These are phyloP conservation scores for Drosophila jambulina DNA, from an alignment of 1,140 invertebrate genomes.

Conservation along the genomic window DNA sequence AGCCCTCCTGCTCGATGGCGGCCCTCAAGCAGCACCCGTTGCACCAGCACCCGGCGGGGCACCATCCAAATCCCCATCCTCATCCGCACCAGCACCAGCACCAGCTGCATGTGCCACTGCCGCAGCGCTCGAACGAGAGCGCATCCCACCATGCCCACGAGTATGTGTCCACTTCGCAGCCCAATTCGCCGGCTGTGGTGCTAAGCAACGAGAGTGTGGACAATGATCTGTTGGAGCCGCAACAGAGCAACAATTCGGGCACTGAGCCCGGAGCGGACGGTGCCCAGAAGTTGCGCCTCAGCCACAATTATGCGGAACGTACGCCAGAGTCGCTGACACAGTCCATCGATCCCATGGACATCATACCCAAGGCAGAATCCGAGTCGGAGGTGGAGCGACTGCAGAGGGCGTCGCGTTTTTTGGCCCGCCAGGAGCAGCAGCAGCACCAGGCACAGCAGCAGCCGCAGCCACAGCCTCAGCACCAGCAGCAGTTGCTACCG, in stretches of 20 bases:
- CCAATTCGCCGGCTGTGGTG: slow-evolving; percentile 58
- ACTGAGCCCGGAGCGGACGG: slow-evolving; percentile 57
- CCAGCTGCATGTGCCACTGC: slow-evolving; percentile 62
- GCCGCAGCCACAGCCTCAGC: slow-evolving; percentile 49
- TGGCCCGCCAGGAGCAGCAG: slow-evolving; percentile 65
- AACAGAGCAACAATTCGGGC: slow-evolving; percentile 65
- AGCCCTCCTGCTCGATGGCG: slow-evolving; percentile 74
- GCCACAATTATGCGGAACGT: slow-evolving; percentile 62
- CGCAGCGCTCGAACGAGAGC: slow-evolving; percentile 72
- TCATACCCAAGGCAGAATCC: slow-evolving; percentile 76
- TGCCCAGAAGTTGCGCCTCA: slow-evolving; percentile 59
- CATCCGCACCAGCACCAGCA: slow-evolving; percentile 42
- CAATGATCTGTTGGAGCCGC: slow-evolving; percentile 58
- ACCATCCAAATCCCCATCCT: slow-evolving; percentile 11
- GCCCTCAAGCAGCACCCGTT: slow-evolving; percentile 55
- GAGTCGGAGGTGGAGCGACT: slow-evolving; percentile 65
- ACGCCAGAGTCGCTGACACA: slow-evolving; percentile 72
- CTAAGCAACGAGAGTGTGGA: slow-evolving; percentile 62
- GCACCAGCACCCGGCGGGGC: slow-evolving; percentile 40
- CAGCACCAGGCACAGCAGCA: slow-evolving; percentile 56
- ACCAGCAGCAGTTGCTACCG: slow-evolving; percentile 65
- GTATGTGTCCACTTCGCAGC: slow-evolving; percentile 62
- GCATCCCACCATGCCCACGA: slow-evolving; percentile 64
- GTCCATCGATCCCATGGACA: slow-evolving; percentile 78
- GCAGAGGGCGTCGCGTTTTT: slow-evolving; percentile 57